phyloP scores from a whole-genome alignment of 2,888 invertebrate genomes.

The Fragum sueziense region DNA sequence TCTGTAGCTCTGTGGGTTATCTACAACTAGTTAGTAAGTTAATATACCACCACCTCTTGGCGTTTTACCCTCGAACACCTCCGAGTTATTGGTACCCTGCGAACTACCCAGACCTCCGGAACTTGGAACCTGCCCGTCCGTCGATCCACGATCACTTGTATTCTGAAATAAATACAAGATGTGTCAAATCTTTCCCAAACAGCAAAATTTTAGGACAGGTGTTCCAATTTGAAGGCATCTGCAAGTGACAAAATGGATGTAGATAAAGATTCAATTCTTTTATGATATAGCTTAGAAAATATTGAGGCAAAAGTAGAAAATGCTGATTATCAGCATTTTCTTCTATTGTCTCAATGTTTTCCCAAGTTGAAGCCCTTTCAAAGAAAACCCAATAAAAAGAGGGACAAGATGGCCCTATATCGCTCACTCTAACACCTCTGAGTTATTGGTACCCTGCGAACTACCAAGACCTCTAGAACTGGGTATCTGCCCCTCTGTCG shows the following conservation, averaged over 20 bases:
- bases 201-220: no score
- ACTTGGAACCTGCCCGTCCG: conserved; percentile 32
- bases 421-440: conserved; percentile 50
- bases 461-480: conserved; percentile 29
- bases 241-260: no score
- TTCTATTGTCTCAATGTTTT: no score
- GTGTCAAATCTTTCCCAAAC: no score
- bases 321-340: no score
- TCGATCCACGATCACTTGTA: conserved; percentile 15
- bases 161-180: conserved; percentile 29
- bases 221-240: no score
- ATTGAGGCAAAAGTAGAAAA: no score
- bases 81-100: conserved; percentile 42
- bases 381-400: no score
- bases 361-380: no score
- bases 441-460: conserved; percentile 45
- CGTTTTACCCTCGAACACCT: conserved; percentile 56
- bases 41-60: conserved; percentile 62
- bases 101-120: conserved; percentile 33
- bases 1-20: not conserved
- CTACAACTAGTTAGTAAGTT: conserved; percentile 45
- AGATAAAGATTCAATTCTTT: no score
- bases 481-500: conserved; percentile 29
- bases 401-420: no score
- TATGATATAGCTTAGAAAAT: no score